These are phyloP conservation scores for Hippoglossus stenolepis DNA, from an alignment of 2,113 vertebrate species.

Conservation along the genomic window DNA sequence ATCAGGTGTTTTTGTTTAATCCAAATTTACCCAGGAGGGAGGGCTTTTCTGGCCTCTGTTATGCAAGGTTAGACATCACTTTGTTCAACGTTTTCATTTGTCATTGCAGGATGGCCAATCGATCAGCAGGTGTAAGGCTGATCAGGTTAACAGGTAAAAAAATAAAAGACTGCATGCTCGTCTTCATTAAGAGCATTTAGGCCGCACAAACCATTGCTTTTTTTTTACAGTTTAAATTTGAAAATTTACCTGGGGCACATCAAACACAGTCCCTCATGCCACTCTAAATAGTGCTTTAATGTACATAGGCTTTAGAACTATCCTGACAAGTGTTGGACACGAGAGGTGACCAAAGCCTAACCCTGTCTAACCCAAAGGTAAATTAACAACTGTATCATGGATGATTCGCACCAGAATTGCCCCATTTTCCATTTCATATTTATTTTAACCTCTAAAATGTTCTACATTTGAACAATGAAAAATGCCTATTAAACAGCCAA, in stretches of 20 bases:
- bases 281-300: constrained; percentile 10
- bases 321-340: neutral
- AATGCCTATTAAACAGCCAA: constrained; percentile 22
- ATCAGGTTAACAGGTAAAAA: neutral
- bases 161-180: neutral
- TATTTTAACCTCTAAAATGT: constrained; percentile 30
- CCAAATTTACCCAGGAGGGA: neutral
- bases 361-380: neutral
- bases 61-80: neutral
- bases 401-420: constrained; percentile 9
- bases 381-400: neutral
- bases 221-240: neutral
- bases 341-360: constrained; percentile 2
- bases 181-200: constrained; percentile 7
- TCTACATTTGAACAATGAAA: constrained; percentile 39
- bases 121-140: constrained; percentile 2
- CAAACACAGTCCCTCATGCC: neutral
- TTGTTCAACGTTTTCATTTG: neutral
- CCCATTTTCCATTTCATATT: constrained; percentile 5
- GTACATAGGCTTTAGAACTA: constrained; percentile 18
- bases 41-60: constrained; percentile 29
- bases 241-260: neutral
- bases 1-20: constrained; percentile 8
- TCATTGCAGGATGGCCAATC: constrained; percentile 4
- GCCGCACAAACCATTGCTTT: neutral